A percentile compares a stretch with the other conserved stretches of the same genome.
phyloP scores from a whole-genome alignment of 2,797 vertebrate genomes.

The Poliocrania exsul region DNA sequence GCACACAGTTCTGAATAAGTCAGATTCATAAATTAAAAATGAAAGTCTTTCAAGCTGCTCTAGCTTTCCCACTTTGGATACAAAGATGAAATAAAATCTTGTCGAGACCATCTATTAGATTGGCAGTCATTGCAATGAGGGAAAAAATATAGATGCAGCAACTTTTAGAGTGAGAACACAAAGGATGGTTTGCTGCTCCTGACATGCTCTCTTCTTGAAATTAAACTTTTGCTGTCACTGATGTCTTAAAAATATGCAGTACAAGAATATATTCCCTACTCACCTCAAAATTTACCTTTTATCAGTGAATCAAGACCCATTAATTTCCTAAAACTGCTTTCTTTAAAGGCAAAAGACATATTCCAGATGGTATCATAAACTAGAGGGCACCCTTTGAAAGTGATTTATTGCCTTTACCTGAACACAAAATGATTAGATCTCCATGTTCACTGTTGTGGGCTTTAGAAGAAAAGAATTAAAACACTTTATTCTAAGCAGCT shows the following conservation, averaged over 20 bases:
- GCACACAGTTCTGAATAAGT: not conserved
- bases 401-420: slow-evolving; percentile 13
- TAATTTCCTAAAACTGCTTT: not conserved
- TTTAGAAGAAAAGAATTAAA: not conserved
- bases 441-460: not conserved
- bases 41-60: not conserved
- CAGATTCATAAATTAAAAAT: not conserved
- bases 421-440: not conserved
- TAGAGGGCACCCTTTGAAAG: not conserved
- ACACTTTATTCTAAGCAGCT: slow-evolving; percentile 8
- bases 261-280: not conserved
- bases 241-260: not conserved
- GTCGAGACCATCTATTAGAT: not conserved
- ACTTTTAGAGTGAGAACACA: not conserved
- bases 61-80: not conserved
- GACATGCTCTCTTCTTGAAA: not conserved
- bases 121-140: not conserved
- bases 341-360: not conserved
- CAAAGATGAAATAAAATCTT: not conserved
- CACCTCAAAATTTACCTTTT: not conserved
- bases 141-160: not conserved
- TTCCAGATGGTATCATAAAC: not conserved
- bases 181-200: not conserved
- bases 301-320: not conserved
- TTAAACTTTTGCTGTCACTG: not conserved